These are phyloP conservation scores for Argynnis bischoffii DNA, from an alignment of 2,888 invertebrate species.

Conservation along the genomic window DNA sequence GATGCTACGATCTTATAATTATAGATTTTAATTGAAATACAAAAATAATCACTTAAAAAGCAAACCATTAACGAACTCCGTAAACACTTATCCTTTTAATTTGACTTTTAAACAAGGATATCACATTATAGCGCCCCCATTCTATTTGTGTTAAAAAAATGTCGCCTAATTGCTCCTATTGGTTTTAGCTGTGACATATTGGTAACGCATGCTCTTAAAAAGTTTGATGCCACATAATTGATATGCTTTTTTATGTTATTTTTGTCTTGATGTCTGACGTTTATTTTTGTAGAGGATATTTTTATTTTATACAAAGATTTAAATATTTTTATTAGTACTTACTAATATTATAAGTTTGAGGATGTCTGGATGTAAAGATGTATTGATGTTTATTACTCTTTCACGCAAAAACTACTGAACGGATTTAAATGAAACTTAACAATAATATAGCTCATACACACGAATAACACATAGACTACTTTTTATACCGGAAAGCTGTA, in stretches of 20 bases:
- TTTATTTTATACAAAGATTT: not conserved
- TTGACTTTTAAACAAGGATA: constrained; percentile 51
- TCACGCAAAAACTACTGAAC: no score
- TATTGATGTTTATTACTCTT: no score
- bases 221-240: constrained; percentile 50
- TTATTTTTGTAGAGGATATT: not conserved
- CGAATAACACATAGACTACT: no score
- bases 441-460: no score
- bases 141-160: constrained; percentile 46
- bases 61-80: constrained; percentile 43
- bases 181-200: constrained; percentile 58
- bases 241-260: constrained; percentile 23
- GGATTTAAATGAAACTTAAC: no score
- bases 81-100: constrained; percentile 48
- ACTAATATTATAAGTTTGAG: no score
- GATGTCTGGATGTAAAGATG: no score
- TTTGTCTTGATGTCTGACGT: constrained; percentile 22
- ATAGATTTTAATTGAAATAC: constrained; percentile 20
- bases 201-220: constrained; percentile 47
- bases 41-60: constrained; percentile 33
- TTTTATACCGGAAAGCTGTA: no score
- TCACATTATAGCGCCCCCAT: constrained; percentile 53
- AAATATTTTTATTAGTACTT: no score
- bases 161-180: constrained; percentile 57
- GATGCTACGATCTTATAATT: not conserved